Evolutionary conservation across 2,888 invertebrate species (phyloP).

Genomic region (Brachycybe producta): DNA sequence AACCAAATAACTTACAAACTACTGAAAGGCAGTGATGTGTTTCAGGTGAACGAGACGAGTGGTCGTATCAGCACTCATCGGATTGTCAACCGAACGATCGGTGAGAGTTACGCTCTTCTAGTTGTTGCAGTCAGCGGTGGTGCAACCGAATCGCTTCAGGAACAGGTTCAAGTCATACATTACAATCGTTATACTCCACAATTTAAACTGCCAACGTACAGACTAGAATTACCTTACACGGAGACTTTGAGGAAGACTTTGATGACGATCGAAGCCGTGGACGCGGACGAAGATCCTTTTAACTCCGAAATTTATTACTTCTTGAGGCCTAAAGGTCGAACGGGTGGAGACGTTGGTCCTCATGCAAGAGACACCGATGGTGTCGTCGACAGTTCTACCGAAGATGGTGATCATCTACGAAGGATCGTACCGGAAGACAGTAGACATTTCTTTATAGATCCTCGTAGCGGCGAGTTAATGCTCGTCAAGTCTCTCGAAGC

Average conservation of each 20-base stretch:
- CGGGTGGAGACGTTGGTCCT: too few relatives aligned
- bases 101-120: neutral
- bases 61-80: neutral
- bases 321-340: neutral
- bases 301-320: conserved; percentile 8
- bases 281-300: conserved; percentile 1
- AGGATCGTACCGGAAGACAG: too few relatives aligned
- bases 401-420: neutral
- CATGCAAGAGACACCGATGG: neutral
- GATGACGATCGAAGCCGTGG: neutral
- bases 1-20: conserved; percentile 1
- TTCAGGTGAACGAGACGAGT: neutral
- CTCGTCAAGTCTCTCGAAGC: neutral
- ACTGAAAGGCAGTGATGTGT: neutral
- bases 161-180: neutral
- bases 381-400: neutral
- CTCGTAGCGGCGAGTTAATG: neutral
- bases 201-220: neutral
- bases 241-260: neutral
- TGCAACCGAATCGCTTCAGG: neutral
- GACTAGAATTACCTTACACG: neutral
- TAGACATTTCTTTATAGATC: conserved; percentile 1
- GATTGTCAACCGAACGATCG: neutral
- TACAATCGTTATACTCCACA: conserved; percentile 7
- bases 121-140: conserved; percentile 8